phyloP scores from a whole-genome alignment of 1,140 invertebrate species.

The Rhagoletis zephyria region DNA sequence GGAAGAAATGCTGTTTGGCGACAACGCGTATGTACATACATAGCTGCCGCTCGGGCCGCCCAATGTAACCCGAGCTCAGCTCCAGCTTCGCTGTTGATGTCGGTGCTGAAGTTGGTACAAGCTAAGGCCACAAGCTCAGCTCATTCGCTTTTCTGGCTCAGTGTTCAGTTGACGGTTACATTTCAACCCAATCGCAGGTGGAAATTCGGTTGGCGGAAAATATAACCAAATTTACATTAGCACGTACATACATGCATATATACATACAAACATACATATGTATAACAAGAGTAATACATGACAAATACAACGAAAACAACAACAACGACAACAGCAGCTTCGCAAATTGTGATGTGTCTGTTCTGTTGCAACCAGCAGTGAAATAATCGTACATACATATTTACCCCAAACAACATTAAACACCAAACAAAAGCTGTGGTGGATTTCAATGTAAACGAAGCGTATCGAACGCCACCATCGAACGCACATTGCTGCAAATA shows the following conservation, averaged over 20 bases:
- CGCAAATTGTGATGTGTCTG: neutral
- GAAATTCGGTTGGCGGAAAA: slow-evolving; percentile 39
- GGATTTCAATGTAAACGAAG: slow-evolving; percentile 19
- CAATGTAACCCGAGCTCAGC: slow-evolving; percentile 17
- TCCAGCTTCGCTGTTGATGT: neutral
- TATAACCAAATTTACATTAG: neutral
- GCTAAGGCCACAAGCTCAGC: neutral
- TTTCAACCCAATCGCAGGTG: slow-evolving; percentile 44
- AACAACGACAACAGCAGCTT: neutral
- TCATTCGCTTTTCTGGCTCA: slow-evolving; percentile 37
- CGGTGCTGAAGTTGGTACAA: neutral
- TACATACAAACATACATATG: too few relatives aligned
- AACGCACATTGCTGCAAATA: neutral
- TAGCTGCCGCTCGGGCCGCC: neutral
- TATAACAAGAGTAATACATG: neutral
- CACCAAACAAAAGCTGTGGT: slow-evolving; percentile 29
- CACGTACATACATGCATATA: neutral
- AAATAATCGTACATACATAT: neutral
- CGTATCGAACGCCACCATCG: neutral
- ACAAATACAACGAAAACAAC: neutral
- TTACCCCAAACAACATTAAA: neutral
- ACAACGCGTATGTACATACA: neutral
- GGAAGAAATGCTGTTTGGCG: neutral
- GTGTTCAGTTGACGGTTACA: slow-evolving; percentile 52
- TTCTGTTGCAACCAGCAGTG: neutral